A percentile compares a stretch with the other conserved stretches of the same genome.
These are phyloP conservation scores for Brachionichthys hirsutus DNA, from an alignment of 2,113 vertebrate genomes.

Conservation along the genomic window DNA sequence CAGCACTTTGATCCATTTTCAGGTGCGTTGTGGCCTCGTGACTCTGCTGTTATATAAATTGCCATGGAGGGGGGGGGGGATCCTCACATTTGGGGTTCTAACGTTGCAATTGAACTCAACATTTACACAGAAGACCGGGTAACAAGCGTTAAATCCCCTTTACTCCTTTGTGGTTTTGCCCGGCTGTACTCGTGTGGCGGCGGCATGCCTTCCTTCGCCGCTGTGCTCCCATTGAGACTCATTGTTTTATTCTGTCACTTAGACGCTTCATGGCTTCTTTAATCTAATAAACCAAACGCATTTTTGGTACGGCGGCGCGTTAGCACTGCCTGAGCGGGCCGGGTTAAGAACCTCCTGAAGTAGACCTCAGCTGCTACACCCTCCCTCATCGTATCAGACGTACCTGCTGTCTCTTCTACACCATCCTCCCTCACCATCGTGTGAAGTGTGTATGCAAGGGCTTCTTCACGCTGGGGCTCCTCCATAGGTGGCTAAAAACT, in stretches of 20 bases:
- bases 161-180: constrained; percentile 60
- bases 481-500: constrained; percentile 46
- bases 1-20: constrained; percentile 62
- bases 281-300: constrained; percentile 73
- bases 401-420: constrained; percentile 23
- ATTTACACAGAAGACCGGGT: constrained; percentile 59
- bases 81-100: constrained; percentile 41
- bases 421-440: background rate
- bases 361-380: constrained; percentile 51
- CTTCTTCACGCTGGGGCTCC: constrained; percentile 34
- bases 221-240: constrained; percentile 56
- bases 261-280: constrained; percentile 67
- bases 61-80: constrained; percentile 40
- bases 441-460: constrained; percentile 29
- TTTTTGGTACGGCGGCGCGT: constrained; percentile 70
- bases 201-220: constrained; percentile 29
- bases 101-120: constrained; percentile 57
- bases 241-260: constrained; percentile 78
- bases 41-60: constrained; percentile 44
- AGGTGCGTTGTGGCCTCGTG: constrained; percentile 40
- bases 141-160: constrained; percentile 57
- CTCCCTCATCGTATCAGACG: constrained; percentile 29
- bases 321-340: constrained; percentile 63
- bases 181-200: constrained; percentile 42
- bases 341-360: constrained; percentile 73